phyloP scores from a whole-genome alignment of 2,888 invertebrate genomes.

The Eremobia ochroleuca region DNA sequence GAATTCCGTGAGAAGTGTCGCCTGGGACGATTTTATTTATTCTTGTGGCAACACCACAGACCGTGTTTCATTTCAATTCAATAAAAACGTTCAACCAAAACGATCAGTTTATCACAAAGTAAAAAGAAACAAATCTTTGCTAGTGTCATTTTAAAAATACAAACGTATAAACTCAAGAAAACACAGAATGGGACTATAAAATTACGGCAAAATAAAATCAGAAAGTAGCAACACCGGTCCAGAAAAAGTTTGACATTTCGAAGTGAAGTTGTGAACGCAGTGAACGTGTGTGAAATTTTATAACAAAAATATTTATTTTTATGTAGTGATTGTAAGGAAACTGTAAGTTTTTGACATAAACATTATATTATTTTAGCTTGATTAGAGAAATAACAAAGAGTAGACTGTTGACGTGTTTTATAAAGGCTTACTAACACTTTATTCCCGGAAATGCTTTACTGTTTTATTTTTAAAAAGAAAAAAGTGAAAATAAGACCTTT shows the following conservation, averaged over 20 bases:
- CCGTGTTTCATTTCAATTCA: not conserved
- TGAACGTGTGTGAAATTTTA: conserved; percentile 88
- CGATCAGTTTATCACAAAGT: not conserved
- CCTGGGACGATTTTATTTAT: conserved; percentile 69
- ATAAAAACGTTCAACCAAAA: not conserved
- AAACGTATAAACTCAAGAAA: not conserved
- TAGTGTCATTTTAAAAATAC: not conserved
- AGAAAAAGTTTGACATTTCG: conserved; percentile 84
- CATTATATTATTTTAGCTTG: conserved; percentile 66
- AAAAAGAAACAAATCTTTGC: not conserved
- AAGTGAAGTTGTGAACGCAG: conserved; percentile 84
- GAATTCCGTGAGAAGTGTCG: conserved; percentile 72
- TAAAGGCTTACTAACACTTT: conserved; percentile 50
- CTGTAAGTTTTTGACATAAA: conserved; percentile 87
- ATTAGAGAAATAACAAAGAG: conserved; percentile 51
- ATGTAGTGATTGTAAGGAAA: conserved; percentile 84
- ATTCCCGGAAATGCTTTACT: conserved; percentile 84
- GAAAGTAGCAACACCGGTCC: conserved; percentile 78
- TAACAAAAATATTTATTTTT: conserved; percentile 81
- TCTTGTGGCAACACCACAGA: conserved; percentile 73
- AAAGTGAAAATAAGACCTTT: conserved; percentile 86
- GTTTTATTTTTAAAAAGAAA: conserved; percentile 81
- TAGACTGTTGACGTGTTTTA: conserved; percentile 22
- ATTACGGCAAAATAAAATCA: conserved; percentile 64
- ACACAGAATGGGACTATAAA: not conserved